phyloP scores from a whole-genome alignment of 2,113 vertebrate genomes.

The Mormyrus lacerda region DNA sequence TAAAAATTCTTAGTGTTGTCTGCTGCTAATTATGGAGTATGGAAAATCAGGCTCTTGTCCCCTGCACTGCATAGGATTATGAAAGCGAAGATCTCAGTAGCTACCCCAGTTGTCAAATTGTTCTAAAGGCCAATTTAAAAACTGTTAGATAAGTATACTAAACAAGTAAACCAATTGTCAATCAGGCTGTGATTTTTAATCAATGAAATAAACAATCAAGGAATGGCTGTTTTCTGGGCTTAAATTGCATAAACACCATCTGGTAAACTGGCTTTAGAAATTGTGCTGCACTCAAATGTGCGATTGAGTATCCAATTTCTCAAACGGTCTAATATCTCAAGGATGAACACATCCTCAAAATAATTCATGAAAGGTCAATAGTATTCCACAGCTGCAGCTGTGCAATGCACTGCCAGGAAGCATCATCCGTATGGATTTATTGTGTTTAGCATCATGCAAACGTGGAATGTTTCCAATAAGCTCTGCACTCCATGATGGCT shows the following conservation, averaged over 20 bases:
- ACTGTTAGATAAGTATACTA: constrained; percentile 37
- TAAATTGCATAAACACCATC: constrained; percentile 58
- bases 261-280: constrained; percentile 45
- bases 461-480: constrained; percentile 32
- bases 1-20: background rate
- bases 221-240: constrained; percentile 40
- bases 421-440: constrained; percentile 39
- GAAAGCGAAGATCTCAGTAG: background rate
- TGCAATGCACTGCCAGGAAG: constrained; percentile 36
- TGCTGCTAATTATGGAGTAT: background rate
- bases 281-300: constrained; percentile 33
- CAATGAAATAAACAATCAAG: constrained; percentile 46
- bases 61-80: background rate
- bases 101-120: constrained; percentile 10
- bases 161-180: constrained; percentile 41
- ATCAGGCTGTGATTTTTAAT: constrained; percentile 41
- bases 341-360: constrained; percentile 30
- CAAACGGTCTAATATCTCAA: constrained; percentile 27
- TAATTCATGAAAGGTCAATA: constrained; percentile 55
- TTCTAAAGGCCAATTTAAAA: constrained; percentile 22
- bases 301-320: constrained; percentile 35
- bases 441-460: constrained; percentile 42
- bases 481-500: constrained; percentile 34
- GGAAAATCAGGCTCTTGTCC: background rate
- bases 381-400: constrained; percentile 39